Percentiles rank a stretch among this genome's conserved stretches.
Evolutionary conservation across 1,140 invertebrate genomes (phyloP).

Genomic region (Linepithema humile): DNA sequence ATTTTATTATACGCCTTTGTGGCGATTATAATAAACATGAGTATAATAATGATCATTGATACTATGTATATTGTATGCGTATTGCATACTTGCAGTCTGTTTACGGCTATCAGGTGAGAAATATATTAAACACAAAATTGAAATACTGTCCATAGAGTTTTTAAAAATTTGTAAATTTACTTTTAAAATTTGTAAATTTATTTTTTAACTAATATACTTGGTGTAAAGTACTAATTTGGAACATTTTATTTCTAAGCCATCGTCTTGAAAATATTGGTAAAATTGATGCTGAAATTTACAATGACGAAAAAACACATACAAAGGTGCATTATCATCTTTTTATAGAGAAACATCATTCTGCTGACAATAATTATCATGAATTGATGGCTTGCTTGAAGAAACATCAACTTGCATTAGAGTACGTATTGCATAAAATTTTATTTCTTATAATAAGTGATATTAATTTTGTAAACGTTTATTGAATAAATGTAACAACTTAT

Average conservation of each 20-base stretch:
- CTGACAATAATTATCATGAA: neutral
- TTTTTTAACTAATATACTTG: neutral
- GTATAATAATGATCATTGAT: slow-evolving; percentile 17
- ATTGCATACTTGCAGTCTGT: slow-evolving; percentile 19
- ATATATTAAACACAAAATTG: neutral
- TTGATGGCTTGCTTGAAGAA: slow-evolving; percentile 5
- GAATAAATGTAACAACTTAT: neutral
- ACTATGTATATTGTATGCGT: slow-evolving; percentile 4
- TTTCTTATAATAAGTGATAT: neutral
- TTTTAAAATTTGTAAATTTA: neutral
- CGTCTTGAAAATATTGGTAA: slow-evolving; percentile 1
- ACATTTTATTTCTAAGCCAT: neutral
- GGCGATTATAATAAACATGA: neutral
- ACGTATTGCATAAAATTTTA: neutral
- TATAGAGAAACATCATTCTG: neutral
- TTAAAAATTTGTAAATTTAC: neutral
- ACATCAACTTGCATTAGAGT: slow-evolving; percentile 42
- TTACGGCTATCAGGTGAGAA: neutral
- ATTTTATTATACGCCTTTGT: slow-evolving; percentile 20
- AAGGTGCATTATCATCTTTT: neutral
- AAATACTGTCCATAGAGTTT: neutral
- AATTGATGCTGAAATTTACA: neutral
- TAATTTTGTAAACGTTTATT: neutral
- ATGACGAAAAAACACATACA: neutral
- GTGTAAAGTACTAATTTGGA: neutral